Conservation (phyloP, 2,888 invertebrate species). For the Sipha maydis region DNA sequence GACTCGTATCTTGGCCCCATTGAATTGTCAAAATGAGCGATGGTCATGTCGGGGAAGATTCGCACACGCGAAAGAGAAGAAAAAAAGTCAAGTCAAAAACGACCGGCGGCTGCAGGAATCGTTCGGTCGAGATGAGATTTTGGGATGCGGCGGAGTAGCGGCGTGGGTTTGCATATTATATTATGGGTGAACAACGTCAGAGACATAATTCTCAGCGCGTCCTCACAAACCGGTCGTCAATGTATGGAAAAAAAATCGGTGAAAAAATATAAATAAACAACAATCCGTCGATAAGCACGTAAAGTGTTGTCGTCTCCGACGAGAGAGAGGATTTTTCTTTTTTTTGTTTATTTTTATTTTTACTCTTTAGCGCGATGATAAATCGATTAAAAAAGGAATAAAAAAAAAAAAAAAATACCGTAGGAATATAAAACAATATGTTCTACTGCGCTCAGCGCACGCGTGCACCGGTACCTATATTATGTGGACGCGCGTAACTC, state of each 20-base stretch:
- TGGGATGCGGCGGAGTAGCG: background rate
- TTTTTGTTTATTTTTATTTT: background rate
- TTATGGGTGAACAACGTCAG: background rate
- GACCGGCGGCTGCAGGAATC: background rate
- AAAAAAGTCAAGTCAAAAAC: background rate
- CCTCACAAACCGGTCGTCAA: background rate
- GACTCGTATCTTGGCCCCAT: constrained; percentile 18
- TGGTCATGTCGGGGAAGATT: background rate
- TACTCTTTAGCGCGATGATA: background rate
- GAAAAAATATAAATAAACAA: background rate
- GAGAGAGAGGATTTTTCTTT: background rate
- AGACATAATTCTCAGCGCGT: background rate
- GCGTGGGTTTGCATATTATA: background rate
- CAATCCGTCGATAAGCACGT: background rate
- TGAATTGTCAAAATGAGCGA: constrained; percentile 48
- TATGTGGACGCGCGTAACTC: background rate
- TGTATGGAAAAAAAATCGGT: background rate
- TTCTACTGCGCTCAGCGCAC: background rate
- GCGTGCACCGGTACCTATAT: background rate
- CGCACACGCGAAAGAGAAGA: background rate
- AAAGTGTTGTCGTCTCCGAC: background rate
- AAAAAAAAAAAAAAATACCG: background rate
- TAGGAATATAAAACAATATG: constrained; percentile 1
- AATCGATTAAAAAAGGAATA: constrained; percentile 5
- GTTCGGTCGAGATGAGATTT: background rate